Evolutionary conservation across 1,140 invertebrate species (phyloP).

Genomic region (Drosophila littoralis): DNA sequence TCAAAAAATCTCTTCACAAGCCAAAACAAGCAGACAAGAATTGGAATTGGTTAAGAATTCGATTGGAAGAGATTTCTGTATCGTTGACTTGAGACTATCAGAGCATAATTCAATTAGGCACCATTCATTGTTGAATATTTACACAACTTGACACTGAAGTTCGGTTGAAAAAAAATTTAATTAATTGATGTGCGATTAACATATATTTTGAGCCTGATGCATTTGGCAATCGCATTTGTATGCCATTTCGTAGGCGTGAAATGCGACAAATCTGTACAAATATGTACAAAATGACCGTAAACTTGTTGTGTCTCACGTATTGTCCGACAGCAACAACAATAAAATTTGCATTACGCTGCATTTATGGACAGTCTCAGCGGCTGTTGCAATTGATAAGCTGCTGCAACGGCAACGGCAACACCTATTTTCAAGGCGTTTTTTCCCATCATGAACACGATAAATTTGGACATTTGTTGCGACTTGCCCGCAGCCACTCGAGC

Average conservation of each 20-base stretch:
- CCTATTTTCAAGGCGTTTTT: conserved; percentile 16
- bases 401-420: conserved; percentile 15
- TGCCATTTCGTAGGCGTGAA: conserved; percentile 11
- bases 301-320: conserved; percentile 4
- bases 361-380: conserved; percentile 11
- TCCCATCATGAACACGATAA: conserved; percentile 24
- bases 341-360: conserved; percentile 39
- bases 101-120: no score
- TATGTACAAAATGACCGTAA: conserved; percentile 1
- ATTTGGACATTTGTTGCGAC: conserved; percentile 15
- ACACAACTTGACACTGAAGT: conserved; percentile 7
- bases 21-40: no score
- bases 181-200: conserved; percentile 20
- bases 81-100: no score
- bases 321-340: conserved; percentile 4
- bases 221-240: conserved; percentile 15
- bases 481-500: not conserved
- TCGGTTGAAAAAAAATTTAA: conserved; percentile 5
- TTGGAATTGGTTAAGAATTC: no score
- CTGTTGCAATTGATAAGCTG: conserved; percentile 34
- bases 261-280: conserved; percentile 20
- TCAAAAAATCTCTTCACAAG: no score
- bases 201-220: conserved; percentile 5
- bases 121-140: not conserved
- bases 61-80: no score